Percentiles rank a stretch among this genome's conserved stretches.
phyloP scores from a whole-genome alignment of 2,888 invertebrate species.

The Drosophila pegasa region DNA sequence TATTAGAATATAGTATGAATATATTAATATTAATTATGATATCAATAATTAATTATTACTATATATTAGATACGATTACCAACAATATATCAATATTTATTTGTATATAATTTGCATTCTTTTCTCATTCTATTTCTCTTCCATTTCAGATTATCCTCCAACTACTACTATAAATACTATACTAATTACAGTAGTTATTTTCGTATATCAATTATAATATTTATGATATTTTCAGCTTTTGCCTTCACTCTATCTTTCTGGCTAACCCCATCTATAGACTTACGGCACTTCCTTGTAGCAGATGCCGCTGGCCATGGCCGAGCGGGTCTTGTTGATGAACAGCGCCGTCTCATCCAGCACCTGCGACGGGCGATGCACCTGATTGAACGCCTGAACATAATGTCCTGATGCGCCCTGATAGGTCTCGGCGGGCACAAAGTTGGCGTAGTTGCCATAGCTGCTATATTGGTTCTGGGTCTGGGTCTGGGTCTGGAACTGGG shows the following conservation, averaged over 20 bases:
- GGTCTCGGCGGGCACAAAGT: conserved; percentile 69
- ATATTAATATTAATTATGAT: too few species aligned
- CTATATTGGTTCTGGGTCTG: conserved; percentile 23
- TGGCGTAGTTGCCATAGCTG: conserved; percentile 23
- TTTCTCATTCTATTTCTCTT: too few species aligned
- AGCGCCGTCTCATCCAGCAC: conserved; percentile 80
- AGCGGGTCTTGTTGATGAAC: conserved; percentile 84
- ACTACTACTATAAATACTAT: too few species aligned
- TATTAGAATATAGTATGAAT: too few species aligned
- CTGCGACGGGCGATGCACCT: conserved; percentile 76
- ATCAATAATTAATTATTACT: too few species aligned
- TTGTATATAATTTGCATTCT: too few species aligned
- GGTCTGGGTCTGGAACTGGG: background rate
- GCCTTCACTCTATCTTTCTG: background rate
- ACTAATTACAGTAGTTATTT: too few species aligned
- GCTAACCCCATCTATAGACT: conserved; percentile 60
- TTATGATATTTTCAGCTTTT: too few species aligned
- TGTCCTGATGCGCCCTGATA: conserved; percentile 63
- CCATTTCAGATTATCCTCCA: too few species aligned
- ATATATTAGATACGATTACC: too few species aligned
- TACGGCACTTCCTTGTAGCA: conserved; percentile 85
- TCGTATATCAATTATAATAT: too few species aligned
- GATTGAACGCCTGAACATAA: conserved; percentile 75
- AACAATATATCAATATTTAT: too few species aligned
- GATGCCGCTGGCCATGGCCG: conserved; percentile 82